A percentile compares a stretch with the other conserved stretches of the same genome.
Evolutionary conservation across 2,797 vertebrate genomes (phyloP).

Genomic region (Balearica regulorum): DNA sequence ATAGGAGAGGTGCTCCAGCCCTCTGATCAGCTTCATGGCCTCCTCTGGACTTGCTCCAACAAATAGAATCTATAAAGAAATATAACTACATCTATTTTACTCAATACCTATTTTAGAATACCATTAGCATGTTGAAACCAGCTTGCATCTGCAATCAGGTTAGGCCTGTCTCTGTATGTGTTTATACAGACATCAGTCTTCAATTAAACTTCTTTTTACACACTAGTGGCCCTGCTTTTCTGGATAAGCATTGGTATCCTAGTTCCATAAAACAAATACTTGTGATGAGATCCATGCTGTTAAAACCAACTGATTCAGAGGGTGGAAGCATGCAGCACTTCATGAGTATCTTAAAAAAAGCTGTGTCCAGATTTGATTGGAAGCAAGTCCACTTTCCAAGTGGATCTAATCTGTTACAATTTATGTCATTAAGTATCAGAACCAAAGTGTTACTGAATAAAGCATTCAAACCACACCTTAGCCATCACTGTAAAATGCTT

Average conservation of each 20-base stretch:
- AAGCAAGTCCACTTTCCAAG: neutral
- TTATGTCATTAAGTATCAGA: neutral
- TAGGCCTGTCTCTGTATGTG: neutral
- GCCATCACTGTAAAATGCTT: neutral
- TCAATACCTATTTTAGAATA: neutral
- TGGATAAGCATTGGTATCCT: neutral
- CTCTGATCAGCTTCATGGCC: no score
- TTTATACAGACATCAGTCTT: neutral
- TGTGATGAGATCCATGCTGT: neutral
- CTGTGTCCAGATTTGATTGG: neutral
- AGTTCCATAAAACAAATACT: neutral
- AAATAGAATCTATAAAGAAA: no score
- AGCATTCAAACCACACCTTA: neutral
- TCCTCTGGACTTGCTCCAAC: no score
- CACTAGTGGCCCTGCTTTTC: neutral
- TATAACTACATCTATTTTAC: no score
- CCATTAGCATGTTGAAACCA: neutral
- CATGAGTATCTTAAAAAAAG: neutral
- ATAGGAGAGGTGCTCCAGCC: no score
- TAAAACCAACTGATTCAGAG: neutral
- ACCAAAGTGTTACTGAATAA: neutral
- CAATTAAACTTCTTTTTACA: neutral
- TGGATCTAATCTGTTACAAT: neutral
- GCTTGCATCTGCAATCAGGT: neutral
- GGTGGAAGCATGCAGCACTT: neutral